Evolutionary conservation across 1,140 invertebrate species (phyloP).

Genomic region (Magallana gigas): DNA sequence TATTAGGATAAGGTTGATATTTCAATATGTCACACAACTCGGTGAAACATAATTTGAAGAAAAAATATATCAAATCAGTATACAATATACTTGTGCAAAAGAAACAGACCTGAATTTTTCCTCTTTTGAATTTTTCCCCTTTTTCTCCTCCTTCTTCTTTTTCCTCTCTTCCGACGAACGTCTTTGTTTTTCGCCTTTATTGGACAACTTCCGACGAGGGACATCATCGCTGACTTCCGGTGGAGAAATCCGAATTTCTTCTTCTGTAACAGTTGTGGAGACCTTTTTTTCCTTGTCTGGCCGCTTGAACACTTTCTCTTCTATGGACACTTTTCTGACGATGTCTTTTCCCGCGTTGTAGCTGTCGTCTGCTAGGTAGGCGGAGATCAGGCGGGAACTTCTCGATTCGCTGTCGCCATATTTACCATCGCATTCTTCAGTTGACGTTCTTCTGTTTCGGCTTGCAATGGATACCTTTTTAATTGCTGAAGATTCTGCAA

Average conservation of each 20-base stretch:
- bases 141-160: background rate
- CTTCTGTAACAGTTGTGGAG: background rate
- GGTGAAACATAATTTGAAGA: no score
- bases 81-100: no score
- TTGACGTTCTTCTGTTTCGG: background rate
- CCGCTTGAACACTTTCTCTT: background rate
- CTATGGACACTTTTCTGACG: background rate
- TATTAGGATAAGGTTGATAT: no score
- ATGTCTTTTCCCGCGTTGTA: background rate
- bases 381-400: slow-evolving; percentile 3
- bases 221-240: background rate
- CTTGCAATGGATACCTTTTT: background rate
- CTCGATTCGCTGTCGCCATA: background rate
- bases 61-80: no score
- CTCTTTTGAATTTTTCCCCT: background rate
- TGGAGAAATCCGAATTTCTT: background rate
- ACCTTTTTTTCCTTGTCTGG: background rate
- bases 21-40: no score
- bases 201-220: background rate
- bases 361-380: background rate
- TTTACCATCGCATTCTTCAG: background rate
- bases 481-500: background rate
- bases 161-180: background rate
- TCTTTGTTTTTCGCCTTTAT: background rate
- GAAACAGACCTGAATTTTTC: no score